Base-by-base conservation (phyloP, 2,888 invertebrate species). In the Microchrysa polita region DNA sequence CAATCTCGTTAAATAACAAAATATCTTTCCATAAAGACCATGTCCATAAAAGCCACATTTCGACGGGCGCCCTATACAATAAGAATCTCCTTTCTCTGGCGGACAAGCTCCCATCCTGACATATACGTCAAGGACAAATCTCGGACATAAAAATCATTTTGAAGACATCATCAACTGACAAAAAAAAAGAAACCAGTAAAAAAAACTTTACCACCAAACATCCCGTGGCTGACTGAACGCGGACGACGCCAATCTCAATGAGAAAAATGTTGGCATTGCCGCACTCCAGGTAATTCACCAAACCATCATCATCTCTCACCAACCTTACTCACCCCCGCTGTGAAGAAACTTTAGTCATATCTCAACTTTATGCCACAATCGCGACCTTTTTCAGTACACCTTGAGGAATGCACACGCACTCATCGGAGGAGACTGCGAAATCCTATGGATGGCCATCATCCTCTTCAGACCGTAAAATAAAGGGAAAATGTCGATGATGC, bases 91-190 rank as follows among this genome's bases (percentile, higher is more conserved):
- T 2, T n/a, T n/a, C 27, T 34, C 27, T 34, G 27, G 7, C n/a
- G 27, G 27, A 34, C 27, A 34, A 7, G 4, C 27, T 34, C 27
- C 7, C 27, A 34, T 34, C 2, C 7, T n/a, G n/a, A 16, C 18
- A 16, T 5, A 55, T 55, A 10, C 55, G 16, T 55, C 55, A 55
- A 55, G 55, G 55, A 55, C 55, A 55, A 55, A 55, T 16, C 55
- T 55, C 55, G 55, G 55, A 55, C 55, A 55, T 55, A 55, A 55
- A 55, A 55, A 55, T 55, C 55, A 20, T 55, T 55, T 34, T 55
- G 18, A 55, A 55, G 55, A 55, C 55, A 55, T 20, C 55, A 55
- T 55, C 55, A 55, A 20, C 55, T 18, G 10, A 20, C 55, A 20
- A 20, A 20, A 16, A 20, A n/a, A 55, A n/a, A n/a, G n/a, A n/a